Evolutionary conservation across 92 coral and sea anemone genomes (phyloP).

Genomic region (Palythoa caribaeorum): DNA sequence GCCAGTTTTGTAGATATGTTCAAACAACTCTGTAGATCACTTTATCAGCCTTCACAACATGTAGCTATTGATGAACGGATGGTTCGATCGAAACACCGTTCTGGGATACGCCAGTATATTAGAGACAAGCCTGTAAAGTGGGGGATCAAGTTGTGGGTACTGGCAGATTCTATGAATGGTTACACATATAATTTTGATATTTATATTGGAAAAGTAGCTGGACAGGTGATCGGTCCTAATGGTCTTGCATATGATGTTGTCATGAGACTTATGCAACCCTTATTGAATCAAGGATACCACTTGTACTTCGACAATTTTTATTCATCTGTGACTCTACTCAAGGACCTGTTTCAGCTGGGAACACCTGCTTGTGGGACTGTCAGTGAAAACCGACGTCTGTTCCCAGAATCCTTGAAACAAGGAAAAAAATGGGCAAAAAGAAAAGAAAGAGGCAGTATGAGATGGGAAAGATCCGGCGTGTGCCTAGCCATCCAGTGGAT

Average conservation of each 20-base stretch:
- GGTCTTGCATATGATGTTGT: constrained; percentile 82
- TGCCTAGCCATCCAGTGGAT: constrained; percentile 67
- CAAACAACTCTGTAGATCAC: constrained; percentile 56
- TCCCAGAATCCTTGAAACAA: constrained; percentile 58
- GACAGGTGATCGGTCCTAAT: constrained; percentile 51
- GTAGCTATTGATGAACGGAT: constrained; percentile 76
- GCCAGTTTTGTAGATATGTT: constrained; percentile 58
- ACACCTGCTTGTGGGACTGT: constrained; percentile 65
- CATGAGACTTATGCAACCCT: constrained; percentile 64
- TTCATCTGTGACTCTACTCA: constrained; percentile 64
- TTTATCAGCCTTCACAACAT: constrained; percentile 75
- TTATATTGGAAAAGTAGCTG: constrained; percentile 68
- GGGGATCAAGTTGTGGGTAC: constrained; percentile 73
- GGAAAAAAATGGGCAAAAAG: constrained; percentile 71
- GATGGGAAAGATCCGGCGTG: constrained; percentile 61
- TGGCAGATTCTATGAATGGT: constrained; percentile 73
- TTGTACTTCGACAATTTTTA: constrained; percentile 70
- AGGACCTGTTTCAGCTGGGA: constrained; percentile 57
- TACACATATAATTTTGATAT: constrained; percentile 69
- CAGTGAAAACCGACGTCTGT: constrained; percentile 46
- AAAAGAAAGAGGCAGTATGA: constrained; percentile 51
- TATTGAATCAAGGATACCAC: constrained; percentile 74
- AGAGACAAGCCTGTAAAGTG: constrained; percentile 65
- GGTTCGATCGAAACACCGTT: constrained; percentile 74
- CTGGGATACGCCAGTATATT: constrained; percentile 75